Conservation (phyloP, 2,113 vertebrate genomes). For the Scortum barcoo region DNA sequence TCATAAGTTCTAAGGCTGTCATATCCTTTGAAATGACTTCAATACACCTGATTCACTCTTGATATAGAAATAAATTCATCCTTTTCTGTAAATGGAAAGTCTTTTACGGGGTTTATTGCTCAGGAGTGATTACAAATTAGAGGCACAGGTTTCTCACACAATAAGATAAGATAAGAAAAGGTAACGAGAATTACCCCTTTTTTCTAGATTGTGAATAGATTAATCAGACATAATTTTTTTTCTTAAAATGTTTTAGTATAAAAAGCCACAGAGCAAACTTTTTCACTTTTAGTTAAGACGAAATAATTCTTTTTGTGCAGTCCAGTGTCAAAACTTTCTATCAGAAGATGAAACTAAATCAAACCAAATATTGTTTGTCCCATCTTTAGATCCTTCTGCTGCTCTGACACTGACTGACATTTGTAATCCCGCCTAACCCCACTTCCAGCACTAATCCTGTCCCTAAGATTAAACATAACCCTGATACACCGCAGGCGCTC, state of each 20-base stretch:
- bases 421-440: conserved; percentile 1
- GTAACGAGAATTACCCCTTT: background rate
- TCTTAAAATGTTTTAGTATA: background rate
- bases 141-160: conserved; percentile 27
- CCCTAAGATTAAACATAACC: background rate
- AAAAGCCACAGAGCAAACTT: background rate
- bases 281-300: background rate
- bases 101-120: conserved; percentile 4
- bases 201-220: background rate
- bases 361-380: background rate
- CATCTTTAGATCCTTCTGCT: background rate
- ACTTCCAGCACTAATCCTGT: conserved; percentile 3
- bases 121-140: conserved; percentile 14
- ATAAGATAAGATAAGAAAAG: conserved; percentile 17
- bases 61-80: conserved; percentile 27
- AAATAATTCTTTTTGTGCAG: background rate
- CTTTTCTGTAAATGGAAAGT: conserved; percentile 20
- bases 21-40: conserved; percentile 64
- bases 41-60: conserved; percentile 43
- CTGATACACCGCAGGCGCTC: background rate
- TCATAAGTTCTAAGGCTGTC: conserved; percentile 65
- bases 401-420: background rate
- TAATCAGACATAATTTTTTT: background rate
- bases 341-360: background rate
- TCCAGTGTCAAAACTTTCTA: background rate